phyloP scores from a whole-genome alignment of 2,888 invertebrate species.

The Macrosiphum euphorbiae region DNA sequence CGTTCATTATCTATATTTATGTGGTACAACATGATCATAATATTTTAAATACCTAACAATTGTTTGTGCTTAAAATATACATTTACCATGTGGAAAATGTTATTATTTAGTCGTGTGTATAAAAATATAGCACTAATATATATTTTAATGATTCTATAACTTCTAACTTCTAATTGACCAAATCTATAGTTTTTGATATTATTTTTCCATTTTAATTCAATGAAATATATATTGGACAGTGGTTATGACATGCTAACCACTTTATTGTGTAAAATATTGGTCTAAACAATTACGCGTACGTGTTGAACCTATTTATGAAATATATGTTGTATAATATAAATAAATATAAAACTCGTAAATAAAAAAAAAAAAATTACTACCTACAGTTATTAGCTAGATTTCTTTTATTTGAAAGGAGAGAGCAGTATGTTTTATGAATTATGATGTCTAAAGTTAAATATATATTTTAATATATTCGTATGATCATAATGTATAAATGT shows the following conservation, averaged over 20 bases:
- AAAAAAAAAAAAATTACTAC: background rate
- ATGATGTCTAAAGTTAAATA: background rate
- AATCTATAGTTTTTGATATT: background rate
- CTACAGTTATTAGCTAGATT: background rate
- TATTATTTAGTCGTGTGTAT: background rate
- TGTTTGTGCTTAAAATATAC: no score
- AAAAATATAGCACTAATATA: background rate
- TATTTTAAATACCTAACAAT: background rate
- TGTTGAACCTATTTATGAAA: background rate
- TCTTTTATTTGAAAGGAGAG: conserved; percentile 17
- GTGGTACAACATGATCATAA: background rate
- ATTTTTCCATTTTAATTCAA: background rate
- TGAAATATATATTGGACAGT: background rate
- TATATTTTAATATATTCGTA: background rate
- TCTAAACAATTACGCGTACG: background rate
- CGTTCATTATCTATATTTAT: background rate
- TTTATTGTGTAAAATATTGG: background rate
- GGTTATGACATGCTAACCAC: background rate
- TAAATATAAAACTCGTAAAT: background rate
- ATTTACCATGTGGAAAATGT: background rate
- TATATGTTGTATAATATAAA: background rate
- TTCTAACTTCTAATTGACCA: background rate
- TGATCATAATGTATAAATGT: background rate
- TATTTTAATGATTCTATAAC: background rate
- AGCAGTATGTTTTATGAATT: background rate